phyloP scores from a whole-genome alignment of 92 coral and sea anemone genomes.

The Porites rus region DNA sequence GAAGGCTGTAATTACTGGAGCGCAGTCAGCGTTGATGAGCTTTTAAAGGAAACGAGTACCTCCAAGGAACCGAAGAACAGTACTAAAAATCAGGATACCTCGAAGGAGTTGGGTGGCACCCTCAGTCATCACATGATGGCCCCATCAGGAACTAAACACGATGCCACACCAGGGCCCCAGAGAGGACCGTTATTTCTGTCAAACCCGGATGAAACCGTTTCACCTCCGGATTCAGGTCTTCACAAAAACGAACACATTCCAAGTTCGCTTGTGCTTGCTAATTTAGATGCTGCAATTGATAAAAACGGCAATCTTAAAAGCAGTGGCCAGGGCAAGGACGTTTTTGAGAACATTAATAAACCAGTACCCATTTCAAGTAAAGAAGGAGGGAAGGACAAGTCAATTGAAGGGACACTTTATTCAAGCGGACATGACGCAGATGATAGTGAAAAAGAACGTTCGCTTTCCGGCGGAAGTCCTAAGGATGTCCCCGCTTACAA shows the following conservation, averaged over 20 bases:
- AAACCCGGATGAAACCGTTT: not conserved
- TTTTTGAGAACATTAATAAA: not conserved
- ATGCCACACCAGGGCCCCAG: not conserved
- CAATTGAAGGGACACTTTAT: not conserved
- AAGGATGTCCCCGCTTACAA: slow-evolving; percentile 31
- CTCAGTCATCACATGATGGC: not conserved
- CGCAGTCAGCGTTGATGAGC: not conserved
- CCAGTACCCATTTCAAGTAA: not conserved
- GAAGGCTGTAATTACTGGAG: not conserved
- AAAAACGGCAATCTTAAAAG: slow-evolving; percentile 4
- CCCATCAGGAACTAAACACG: not conserved
- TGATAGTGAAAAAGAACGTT: not conserved
- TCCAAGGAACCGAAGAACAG: not conserved
- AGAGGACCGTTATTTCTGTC: not conserved
- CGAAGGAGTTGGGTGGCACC: not conserved
- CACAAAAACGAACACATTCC: not conserved
- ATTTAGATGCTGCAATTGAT: slow-evolving; percentile 4
- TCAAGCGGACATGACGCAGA: not conserved
- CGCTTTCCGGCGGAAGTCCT: not conserved
- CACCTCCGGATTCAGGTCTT: not conserved
- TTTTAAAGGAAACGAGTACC: not conserved
- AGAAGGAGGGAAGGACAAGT: not conserved
- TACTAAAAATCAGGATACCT: not conserved
- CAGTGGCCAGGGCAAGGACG: not conserved
- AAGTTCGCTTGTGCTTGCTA: not conserved